phyloP scores from a whole-genome alignment of 1,140 invertebrate genomes.

The Cephus cinctus region DNA sequence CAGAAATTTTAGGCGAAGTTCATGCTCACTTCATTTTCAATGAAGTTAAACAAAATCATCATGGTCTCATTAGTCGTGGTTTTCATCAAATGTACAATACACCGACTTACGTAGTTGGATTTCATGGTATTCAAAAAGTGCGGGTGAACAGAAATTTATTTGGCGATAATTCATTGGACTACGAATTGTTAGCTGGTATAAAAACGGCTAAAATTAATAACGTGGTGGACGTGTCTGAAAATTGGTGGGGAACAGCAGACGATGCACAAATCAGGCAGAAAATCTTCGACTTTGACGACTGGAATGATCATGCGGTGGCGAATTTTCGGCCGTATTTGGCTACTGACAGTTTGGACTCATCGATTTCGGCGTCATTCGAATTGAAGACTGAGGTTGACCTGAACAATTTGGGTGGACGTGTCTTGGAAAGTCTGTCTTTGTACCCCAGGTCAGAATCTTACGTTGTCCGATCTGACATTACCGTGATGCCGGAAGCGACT shows the following conservation, averaged over 20 bases:
- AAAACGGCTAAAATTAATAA: conserved; percentile 86
- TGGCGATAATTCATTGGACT: conserved; percentile 82
- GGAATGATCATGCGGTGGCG: conserved; percentile 96
- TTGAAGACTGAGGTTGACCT: conserved; percentile 58
- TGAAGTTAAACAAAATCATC: conserved; percentile 72
- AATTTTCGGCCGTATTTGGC: conserved; percentile 85
- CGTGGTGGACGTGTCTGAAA: conserved; percentile 83
- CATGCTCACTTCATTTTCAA: conserved; percentile 79
- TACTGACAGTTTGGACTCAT: conserved; percentile 72
- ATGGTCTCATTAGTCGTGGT: conserved; percentile 35
- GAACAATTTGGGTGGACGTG: conserved; percentile 79
- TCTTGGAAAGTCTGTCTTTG: conserved; percentile 73
- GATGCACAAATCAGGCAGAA: conserved; percentile 70
- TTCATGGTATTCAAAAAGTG: conserved; percentile 94
- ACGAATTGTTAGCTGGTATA: conserved; percentile 91
- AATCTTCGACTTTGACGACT: conserved; percentile 99
- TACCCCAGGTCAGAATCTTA: conserved; percentile 72
- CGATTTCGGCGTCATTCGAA: conserved; percentile 70
- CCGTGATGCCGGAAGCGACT: conserved; percentile 90
- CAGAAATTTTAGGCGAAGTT: conserved; percentile 85
- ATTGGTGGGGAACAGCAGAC: conserved; percentile 92
- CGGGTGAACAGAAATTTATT: conserved; percentile 89
- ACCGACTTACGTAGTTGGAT: conserved; percentile 83
- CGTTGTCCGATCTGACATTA: conserved; percentile 86
- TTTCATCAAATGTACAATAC: conserved; percentile 54